Evolutionary conservation across 2,113 vertebrate species (phyloP), one percentile per base, ranked within the genome.

Genomic region (Nesogale talazaci): DNA sequence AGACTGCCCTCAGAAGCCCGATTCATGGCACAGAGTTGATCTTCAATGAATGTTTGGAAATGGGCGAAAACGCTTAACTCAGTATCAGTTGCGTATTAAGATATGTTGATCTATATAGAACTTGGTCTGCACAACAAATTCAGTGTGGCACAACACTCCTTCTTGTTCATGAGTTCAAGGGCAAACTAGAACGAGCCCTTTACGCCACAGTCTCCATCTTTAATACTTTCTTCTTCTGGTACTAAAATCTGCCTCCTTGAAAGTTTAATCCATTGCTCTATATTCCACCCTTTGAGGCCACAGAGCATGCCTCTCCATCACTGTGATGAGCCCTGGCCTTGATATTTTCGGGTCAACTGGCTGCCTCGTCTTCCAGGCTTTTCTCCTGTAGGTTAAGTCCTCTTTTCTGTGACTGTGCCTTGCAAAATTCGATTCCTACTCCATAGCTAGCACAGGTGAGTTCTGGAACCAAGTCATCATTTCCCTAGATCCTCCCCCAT

Each of bases 331-430:
- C 59, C 74, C 65, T 61, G 65, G n/a, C 67, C 17, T 86, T 94
- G 85, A 86, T 89, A 72, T 83, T 88, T 91, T 63, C 40, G 86
- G 88, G 81, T 52, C 78, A 52, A 16, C 77, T 86, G 14, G 3
- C n/a, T 46, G 79, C 65, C 36, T 36, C 80, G 38, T 76, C 77
- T 6, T 77, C 69, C 69, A 20, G 29, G 59, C 40, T 20, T 80
- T 59, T 74, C 65, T 89, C 84, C 61, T 88, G 29, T 57, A 75
- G 38, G 27, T 79, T 52, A 61, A 42, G 22, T 79, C 42, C 56
- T 36, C 57, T 67, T 87, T 87, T 23, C 57, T 46, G 7, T 52
- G 75, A 72, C 56, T 76, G 38, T 63, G n/a, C n/a, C n/a, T n/a
- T n/a, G n/a, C n/a, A n/a, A n/a, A n/a, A n/a, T n/a, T n/a, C n/a